Percentiles rank a stretch among this genome's conserved stretches.
Conservation (phyloP, 2,113 vertebrate species). For the Oryzias curvinotus region DNA sequence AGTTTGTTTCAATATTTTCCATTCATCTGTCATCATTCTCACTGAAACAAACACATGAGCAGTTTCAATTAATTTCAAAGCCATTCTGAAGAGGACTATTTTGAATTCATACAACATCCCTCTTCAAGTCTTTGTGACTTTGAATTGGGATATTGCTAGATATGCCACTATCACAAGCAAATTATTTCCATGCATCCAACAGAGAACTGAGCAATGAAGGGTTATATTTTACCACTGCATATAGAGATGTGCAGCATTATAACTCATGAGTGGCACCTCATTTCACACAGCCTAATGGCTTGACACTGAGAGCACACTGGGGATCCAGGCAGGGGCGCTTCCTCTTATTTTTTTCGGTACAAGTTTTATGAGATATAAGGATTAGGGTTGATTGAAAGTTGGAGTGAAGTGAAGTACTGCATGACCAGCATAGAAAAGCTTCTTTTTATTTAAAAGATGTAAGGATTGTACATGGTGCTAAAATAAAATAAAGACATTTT, state of each 20-base stretch:
- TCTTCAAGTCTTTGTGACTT: slow-evolving; percentile 62
- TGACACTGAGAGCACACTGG: slow-evolving; percentile 79
- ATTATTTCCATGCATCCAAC: slow-evolving; percentile 66
- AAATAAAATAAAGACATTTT: slow-evolving; percentile 20
- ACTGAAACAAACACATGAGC: slow-evolving; percentile 16
- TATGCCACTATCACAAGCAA: slow-evolving; percentile 62
- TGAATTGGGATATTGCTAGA: slow-evolving; percentile 66
- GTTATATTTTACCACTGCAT: slow-evolving; percentile 70
- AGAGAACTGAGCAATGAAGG: slow-evolving; percentile 56
- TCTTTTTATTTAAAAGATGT: slow-evolving; percentile 45
- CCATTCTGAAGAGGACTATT: slow-evolving; percentile 71
- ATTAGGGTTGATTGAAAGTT: slow-evolving; percentile 73
- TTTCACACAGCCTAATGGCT: slow-evolving; percentile 84
- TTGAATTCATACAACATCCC: slow-evolving; percentile 62
- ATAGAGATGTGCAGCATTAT: slow-evolving; percentile 76
- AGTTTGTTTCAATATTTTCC: slow-evolving; percentile 45
- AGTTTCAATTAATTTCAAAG: slow-evolving; percentile 57
- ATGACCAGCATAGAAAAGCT: slow-evolving; percentile 15
- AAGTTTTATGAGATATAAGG: slow-evolving; percentile 65
- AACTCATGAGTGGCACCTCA: slow-evolving; percentile 84
- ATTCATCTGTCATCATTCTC: slow-evolving; percentile 32
- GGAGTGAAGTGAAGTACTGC: slow-evolving; percentile 37
- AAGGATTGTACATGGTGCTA: slow-evolving; percentile 8
- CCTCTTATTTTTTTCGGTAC: slow-evolving; percentile 54
- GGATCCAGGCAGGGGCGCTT: slow-evolving; percentile 70